phyloP scores from a whole-genome alignment of 2,113 vertebrate species.

The Diadophis punctatus region DNA sequence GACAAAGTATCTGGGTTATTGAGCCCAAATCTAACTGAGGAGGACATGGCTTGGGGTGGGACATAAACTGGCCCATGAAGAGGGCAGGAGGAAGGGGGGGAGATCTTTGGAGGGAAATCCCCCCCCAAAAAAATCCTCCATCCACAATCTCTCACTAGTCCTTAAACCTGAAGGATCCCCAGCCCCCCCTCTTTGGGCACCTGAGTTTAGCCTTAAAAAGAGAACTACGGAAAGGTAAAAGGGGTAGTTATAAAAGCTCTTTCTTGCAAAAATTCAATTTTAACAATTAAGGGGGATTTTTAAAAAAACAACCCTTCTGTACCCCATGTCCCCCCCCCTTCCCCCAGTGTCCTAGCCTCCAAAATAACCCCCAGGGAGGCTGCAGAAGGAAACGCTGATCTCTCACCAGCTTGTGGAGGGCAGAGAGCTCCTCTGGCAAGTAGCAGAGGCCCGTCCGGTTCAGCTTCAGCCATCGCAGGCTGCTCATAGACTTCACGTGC shows the following conservation, averaged over 20 bases:
- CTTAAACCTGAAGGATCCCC: not conserved
- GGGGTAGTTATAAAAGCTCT: not conserved
- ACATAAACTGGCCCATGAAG: not conserved
- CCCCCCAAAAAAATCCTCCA: not conserved
- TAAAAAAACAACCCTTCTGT: not conserved
- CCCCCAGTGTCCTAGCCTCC: too few species aligned
- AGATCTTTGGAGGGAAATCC: not conserved
- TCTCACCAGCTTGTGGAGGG: constrained; percentile 96
- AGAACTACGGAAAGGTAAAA: not conserved
- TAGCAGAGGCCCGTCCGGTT: constrained; percentile 95
- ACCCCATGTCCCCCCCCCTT: too few species aligned
- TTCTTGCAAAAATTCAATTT: not conserved
- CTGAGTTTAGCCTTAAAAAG: too few species aligned
- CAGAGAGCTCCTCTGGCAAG: constrained; percentile 92
- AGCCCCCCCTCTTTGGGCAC: not conserved
- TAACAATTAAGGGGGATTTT: not conserved
- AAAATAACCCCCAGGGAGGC: not conserved
- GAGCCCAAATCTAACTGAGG: not conserved
- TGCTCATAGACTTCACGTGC: constrained; percentile 93
- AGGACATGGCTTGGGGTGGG: not conserved
- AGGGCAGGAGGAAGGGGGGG: not conserved
- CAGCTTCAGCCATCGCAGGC: constrained; percentile 95
- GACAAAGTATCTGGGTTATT: not conserved
- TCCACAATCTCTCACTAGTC: too few species aligned
- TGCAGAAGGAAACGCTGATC: accelerated